Conservation (phyloP, 2,113 vertebrate species). For the Callorhinus ursinus region DNA sequence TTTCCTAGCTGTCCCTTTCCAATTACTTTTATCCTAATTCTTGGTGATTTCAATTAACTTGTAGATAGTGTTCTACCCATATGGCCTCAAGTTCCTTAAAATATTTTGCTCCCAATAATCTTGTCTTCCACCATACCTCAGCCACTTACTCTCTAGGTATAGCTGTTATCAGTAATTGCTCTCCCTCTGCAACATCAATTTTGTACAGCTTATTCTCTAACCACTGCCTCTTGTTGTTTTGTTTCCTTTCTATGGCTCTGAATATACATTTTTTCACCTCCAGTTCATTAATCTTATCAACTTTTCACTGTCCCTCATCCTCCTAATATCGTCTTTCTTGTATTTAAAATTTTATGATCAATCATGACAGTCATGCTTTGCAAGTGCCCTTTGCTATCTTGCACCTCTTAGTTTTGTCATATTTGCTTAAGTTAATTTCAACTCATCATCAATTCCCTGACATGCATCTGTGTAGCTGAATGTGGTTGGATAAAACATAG, state of each 20-base stretch:
- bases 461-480: neutral
- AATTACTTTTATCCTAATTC: neutral
- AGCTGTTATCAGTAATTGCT: neutral
- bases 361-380: neutral
- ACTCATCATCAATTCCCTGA: neutral
- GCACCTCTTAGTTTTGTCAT: neutral
- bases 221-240: neutral
- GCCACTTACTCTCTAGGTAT: neutral
- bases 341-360: neutral
- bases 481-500: neutral
- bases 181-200: neutral
- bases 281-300: neutral
- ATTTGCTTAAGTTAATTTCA: neutral
- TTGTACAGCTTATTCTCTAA: neutral
- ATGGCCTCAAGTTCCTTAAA: neutral
- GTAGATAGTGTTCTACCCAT: neutral
- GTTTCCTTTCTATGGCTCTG: neutral
- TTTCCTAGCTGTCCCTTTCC: neutral
- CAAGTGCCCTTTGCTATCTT: neutral
- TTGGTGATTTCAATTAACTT: neutral
- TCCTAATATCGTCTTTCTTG: neutral
- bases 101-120: neutral
- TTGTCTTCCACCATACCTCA: neutral
- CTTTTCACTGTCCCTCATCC: neutral
- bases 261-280: neutral